phyloP scores from a whole-genome alignment of 2,888 invertebrate genomes.

The Unio delphinus region DNA sequence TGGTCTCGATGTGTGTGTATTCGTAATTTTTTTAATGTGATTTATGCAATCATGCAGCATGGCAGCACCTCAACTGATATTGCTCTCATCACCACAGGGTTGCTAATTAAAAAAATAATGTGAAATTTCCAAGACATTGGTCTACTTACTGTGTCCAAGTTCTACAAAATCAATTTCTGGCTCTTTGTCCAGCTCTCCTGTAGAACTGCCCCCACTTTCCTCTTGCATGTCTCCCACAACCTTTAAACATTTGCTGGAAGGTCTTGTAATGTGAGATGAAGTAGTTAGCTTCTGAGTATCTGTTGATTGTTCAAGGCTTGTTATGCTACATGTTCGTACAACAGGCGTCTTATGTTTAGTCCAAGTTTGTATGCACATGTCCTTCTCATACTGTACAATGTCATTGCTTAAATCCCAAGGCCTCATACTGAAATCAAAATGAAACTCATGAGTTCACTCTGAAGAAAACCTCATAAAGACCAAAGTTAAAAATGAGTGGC shows the following conservation, averaged over 20 bases:
- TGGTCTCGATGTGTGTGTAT: too few species aligned
- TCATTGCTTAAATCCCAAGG: slow-evolving; percentile 93
- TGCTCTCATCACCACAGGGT: not conserved
- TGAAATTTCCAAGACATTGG: not conserved
- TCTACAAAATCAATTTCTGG: slow-evolving; percentile 57
- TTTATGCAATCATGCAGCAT: not conserved
- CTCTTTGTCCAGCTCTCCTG: slow-evolving; percentile 44
- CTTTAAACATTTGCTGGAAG: slow-evolving; percentile 32
- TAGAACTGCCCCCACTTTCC: slow-evolving; percentile 58
- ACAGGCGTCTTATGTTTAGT: slow-evolving; percentile 83
- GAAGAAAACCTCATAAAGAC: too few species aligned
- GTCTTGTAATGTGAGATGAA: slow-evolving; percentile 27
- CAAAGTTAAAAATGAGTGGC: too few species aligned
- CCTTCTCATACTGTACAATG: slow-evolving; percentile 87
- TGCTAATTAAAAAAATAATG: not conserved
- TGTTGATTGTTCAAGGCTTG: slow-evolving; percentile 74
- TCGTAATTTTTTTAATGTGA: too few species aligned
- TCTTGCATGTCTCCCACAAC: slow-evolving; percentile 32
- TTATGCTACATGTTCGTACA: slow-evolving; percentile 81
- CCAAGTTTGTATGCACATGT: slow-evolving; percentile 85
- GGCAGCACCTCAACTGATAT: not conserved
- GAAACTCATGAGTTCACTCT: too few species aligned
- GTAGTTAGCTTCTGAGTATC: slow-evolving; percentile 23
- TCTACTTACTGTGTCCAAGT: slow-evolving; percentile 30
- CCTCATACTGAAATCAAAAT: slow-evolving; percentile 74